Base-by-base conservation (phyloP, 1,140 invertebrate genomes). In the Sycobia sp. region DNA sequence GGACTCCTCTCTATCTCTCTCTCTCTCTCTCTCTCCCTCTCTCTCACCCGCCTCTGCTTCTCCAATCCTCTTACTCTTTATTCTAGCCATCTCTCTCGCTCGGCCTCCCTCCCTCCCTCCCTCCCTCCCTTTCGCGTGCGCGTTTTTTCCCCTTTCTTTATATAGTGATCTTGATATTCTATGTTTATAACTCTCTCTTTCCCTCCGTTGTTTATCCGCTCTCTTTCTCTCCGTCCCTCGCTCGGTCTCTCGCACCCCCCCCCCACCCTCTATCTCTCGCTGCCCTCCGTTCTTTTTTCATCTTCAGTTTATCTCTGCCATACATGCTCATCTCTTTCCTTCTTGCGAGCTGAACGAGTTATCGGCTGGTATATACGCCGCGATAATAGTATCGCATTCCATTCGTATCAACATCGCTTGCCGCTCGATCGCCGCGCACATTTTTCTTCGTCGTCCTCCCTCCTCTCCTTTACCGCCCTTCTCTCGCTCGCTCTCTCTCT, bases 381-480 rank as follows among this genome's bases (percentile, higher is more conserved):
- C 72, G 76, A 77, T 76, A 77, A 78, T 77, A 73, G 73, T 71
- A 75, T 77, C 71, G 75, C 76, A 77, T 78, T 78, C 76, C 75
- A 76, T 76, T 78, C 71, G 69, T 78, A 78, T 78, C 75, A 76
- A 71, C 69, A 71, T 74, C 67, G 72, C 38, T 62, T 49, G 10
- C 46, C n/a, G 25, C 44, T 59, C 49, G 20, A 53, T 7, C 18
- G 36, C 54, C 41, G 25, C 34, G 23, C 22, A 20, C 2, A 7
- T 32, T 11, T 32, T 32, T 32, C 29, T 32, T 11, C 29, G 5
- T 32, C 27, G 44, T 47, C 46, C 29, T 44, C 61, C 55, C 23
- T 49, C 50, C 50, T 53, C 54, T 60, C 41, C 34, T 55, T 46
- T 36, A 49, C 27, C 54, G 36, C 41, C 7, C 59, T 32, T 20